Evolutionary conservation across 92 coral and sea anemone genomes (phyloP), one percentile per base, ranked within the genome.

Genomic region (Actinostola sp.): DNA sequence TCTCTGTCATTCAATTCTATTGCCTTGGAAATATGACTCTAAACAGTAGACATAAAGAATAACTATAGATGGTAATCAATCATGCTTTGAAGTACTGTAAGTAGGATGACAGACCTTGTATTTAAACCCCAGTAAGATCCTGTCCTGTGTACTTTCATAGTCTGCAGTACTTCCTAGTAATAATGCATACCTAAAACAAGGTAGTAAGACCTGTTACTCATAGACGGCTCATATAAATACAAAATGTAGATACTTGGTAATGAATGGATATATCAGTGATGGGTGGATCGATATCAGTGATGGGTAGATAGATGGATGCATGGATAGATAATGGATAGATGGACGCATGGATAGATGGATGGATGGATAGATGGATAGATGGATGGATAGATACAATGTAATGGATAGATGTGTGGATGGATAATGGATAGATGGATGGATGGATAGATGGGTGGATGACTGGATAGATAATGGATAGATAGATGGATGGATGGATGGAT

Each of bases 11-110:
- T 79, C 36, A 94, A 72, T 73, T 91, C 83, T 44, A 94, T 91
- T 27, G 98, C 88, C 77, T 76, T 80, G 45, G 54, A 36, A 27
- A 92, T 79, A 52, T 94, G 98, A 33, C 86, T 82, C 98, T 94
- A 63, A 63, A 49, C 13, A 54, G 21, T 56, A 50, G 9, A 10
- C 14, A 49, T 20, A 67, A 19, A 8, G 33, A 10, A 8, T 15
- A 2, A 2, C n/a, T n/a, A n/a, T n/a, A n/a, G n/a, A 36, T 62
- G 2, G 30, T 44, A 36, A 35, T 21, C 0, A 33, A 14, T 25
- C 8, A 13, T 46, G 53, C 53, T n/a, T 13, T 2, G 23, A 7
- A 39, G 23, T 25, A 15, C 29, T 54, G 23, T 28, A 31, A 19
- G 44, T 21, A 1, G n/a, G 9, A 8, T 23, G 19, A 8, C 59